Evolutionary conservation across 2,797 vertebrate species (phyloP).

Genomic region (Molothrus ater): DNA sequence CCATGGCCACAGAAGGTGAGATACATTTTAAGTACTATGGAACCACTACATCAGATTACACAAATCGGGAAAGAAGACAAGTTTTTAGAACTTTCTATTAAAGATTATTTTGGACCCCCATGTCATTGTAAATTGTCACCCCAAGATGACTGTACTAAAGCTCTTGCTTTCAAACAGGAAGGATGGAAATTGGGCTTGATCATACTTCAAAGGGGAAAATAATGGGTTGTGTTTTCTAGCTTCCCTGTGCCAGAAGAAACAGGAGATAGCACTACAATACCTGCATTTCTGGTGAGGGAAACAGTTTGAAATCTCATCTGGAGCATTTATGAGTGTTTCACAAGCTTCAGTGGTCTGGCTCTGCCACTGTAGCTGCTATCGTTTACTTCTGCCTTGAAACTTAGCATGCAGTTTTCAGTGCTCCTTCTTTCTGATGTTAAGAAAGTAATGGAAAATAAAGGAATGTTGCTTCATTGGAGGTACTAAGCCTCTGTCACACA

Average conservation of each 20-base stretch:
- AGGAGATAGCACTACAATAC: background rate
- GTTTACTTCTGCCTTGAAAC: background rate
- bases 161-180: background rate
- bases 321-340: background rate
- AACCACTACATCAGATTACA: background rate
- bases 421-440: background rate
- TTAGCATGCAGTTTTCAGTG: background rate
- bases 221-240: background rate
- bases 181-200: background rate
- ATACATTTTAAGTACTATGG: background rate
- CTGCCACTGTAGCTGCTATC: background rate
- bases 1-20: background rate
- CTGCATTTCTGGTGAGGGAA: background rate
- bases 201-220: background rate
- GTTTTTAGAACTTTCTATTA: background rate
- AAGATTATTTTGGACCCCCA: background rate
- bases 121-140: background rate
- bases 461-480: background rate
- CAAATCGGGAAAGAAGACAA: background rate
- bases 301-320: background rate
- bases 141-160: background rate
- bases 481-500: background rate
- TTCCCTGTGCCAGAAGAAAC: background rate
- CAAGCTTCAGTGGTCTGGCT: background rate
- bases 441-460: background rate